Evolutionary conservation across 2,888 invertebrate species (phyloP), one percentile per base, ranked within the genome.

Genomic region (Eupithecia exiguata): DNA sequence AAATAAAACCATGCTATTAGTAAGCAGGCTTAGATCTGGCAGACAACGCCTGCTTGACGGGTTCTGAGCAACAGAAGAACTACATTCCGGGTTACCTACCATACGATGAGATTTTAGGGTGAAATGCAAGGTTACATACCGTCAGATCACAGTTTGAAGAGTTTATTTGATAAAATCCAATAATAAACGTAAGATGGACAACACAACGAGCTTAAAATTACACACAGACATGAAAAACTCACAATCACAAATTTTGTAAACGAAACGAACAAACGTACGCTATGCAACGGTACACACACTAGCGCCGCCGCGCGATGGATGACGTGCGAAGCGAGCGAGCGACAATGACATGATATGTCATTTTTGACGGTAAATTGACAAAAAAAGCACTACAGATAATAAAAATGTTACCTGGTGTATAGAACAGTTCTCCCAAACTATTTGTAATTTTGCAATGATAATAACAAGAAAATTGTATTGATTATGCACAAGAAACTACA

Each of bases 151-250:
- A 93, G 92, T 89, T 92, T 93, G 92, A 86, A 83, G 82, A 88
- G 90, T 93, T 94, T 94, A 91, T 93, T 87, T 94, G 89, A 93
- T 92, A 90, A 93, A 92, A 93, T 91, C 92, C 93, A 91, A 93
- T 91, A 87, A 89, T 89, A 90, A 84, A 88, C 86, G 83, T 87
- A 89, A 91, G 90, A 89, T 89, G 92, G 88, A 84, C 87, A 88
- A 90, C 88, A 91, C 88, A 91, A 90, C 89, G 91, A 91, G 92
- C 92, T 92, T 93, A 90, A 91, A 91, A 88, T 90, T 88, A 91
- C 92, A 94, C 91, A 92, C 93, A 93, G 92, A 91, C 92, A 92
- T 87, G 86, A 89, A 76, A 58, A 69, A 53, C 87, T 87, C 86
- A 86, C 85, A 85, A 88, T 86, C 66, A 66, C 66, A 66, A 66